phyloP scores from a whole-genome alignment of 2,113 vertebrate species.

The Salvelinus alpinus region DNA sequence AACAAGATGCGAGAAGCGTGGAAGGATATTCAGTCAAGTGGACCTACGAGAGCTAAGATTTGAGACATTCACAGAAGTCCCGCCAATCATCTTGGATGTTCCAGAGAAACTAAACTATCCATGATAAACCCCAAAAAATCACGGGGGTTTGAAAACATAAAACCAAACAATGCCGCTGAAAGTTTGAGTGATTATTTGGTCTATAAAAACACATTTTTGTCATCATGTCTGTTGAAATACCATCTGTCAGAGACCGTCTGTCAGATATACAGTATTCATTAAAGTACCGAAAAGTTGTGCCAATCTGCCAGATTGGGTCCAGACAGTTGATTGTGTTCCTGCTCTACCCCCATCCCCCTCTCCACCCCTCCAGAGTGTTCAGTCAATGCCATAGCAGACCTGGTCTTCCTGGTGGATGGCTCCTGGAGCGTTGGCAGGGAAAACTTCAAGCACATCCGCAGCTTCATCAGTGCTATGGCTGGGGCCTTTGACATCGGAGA shows the following conservation, averaged over 20 bases:
- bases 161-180: slow-evolving; percentile 42
- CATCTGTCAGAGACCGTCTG: slow-evolving; percentile 28
- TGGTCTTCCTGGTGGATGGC: slow-evolving; percentile 96
- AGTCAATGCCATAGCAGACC: slow-evolving; percentile 87
- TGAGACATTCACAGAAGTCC: slow-evolving; percentile 33
- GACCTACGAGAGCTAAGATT: slow-evolving; percentile 38
- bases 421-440: slow-evolving; percentile 98
- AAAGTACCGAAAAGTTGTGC: too few relatives aligned
- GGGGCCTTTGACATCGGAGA: slow-evolving; percentile 93
- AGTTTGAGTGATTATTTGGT: slow-evolving; percentile 59
- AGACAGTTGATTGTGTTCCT: background rate
- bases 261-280: too few relatives aligned
- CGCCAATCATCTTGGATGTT: slow-evolving; percentile 36
- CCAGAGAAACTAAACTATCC: slow-evolving; percentile 39
- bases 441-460: slow-evolving; percentile 93
- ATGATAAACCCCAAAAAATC: slow-evolving; percentile 24
- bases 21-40: slow-evolving; percentile 25
- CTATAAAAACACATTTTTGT: slow-evolving; percentile 42
- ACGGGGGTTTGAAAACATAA: slow-evolving; percentile 36
- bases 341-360: background rate
- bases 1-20: slow-evolving; percentile 7
- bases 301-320: too few relatives aligned
- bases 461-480: slow-evolving; percentile 87
- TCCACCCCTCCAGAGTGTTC: slow-evolving; percentile 83
- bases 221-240: slow-evolving; percentile 36